Percentiles rank a stretch among this genome's conserved stretches.
Conservation (phyloP, 2,113 vertebrate genomes). For the Prunella fulvescens region DNA sequence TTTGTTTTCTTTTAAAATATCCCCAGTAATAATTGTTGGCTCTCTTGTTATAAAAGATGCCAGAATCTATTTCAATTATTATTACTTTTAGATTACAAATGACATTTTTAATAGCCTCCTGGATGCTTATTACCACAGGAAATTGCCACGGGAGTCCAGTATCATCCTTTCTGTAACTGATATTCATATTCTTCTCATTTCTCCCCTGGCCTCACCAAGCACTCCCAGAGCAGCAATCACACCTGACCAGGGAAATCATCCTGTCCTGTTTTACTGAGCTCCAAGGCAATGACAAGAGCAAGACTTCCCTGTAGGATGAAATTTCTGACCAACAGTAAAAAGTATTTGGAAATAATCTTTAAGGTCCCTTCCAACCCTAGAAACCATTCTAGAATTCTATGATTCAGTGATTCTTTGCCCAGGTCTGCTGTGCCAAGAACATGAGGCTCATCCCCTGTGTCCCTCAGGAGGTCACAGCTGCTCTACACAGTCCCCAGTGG, state of each 20-base stretch:
- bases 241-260: neutral
- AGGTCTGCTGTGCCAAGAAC: neutral
- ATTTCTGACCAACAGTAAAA: neutral
- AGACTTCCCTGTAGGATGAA: neutral
- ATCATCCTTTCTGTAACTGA: neutral
- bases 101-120: conserved; percentile 24
- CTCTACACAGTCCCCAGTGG: neutral
- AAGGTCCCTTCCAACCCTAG: too few relatives aligned
- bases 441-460: rapidly evolving
- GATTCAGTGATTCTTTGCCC: neutral
- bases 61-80: conserved; percentile 36
- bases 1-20: conserved; percentile 14
- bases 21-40: neutral
- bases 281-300: neutral
- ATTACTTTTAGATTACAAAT: conserved; percentile 7
- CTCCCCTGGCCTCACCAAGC: neutral
- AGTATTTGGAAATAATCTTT: neutral
- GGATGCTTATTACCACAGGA: conserved; percentile 10
- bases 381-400: neutral
- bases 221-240: neutral
- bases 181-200: neutral
- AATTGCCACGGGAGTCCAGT: neutral
- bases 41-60: neutral
- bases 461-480: neutral
- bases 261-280: neutral